Percentiles rank a stretch among this genome's conserved stretches.
Evolutionary conservation across 2,113 vertebrate genomes (phyloP).

Genomic region (Terrapene triunguis): DNA sequence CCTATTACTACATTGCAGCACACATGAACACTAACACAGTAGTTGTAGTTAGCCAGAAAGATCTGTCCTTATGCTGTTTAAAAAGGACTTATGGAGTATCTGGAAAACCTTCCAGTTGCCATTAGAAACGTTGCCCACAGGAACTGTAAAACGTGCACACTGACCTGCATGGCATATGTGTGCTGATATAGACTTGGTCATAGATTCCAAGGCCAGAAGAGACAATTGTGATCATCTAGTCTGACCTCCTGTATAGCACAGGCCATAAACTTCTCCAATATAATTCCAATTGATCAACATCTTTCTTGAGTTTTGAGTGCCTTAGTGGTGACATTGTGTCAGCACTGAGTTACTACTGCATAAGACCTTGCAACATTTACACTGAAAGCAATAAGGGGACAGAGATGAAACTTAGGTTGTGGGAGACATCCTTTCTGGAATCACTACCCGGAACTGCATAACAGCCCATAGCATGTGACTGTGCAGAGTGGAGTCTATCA

Average conservation of each 20-base stretch:
- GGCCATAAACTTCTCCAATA: not conserved
- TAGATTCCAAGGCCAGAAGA: not conserved
- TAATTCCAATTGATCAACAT: not conserved
- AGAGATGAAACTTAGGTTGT: constrained; percentile 1
- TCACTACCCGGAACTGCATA: not conserved
- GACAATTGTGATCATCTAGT: not conserved
- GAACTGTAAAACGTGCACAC: not conserved
- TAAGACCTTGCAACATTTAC: constrained; percentile 37
- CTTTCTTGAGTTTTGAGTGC: not conserved
- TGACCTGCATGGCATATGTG: constrained; percentile 39
- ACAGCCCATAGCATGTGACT: not conserved
- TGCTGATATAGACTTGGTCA: constrained; percentile 29
- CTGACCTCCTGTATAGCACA: not conserved
- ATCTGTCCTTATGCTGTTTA: not conserved
- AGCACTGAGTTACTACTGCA: not conserved
- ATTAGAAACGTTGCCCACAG: constrained; percentile 42
- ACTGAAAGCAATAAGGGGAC: not conserved
- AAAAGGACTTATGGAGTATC: not conserved
- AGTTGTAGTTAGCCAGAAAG: not conserved
- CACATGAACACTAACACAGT: not conserved
- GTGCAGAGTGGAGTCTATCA: constrained; percentile 14
- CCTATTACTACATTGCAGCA: not conserved
- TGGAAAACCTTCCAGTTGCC: constrained; percentile 4
- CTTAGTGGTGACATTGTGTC: not conserved
- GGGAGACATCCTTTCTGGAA: constrained; percentile 34